Evolutionary conservation across 2,797 vertebrate species (phyloP), one percentile per base, ranked within the genome.

Genomic region (Artibeus jamaicensis): DNA sequence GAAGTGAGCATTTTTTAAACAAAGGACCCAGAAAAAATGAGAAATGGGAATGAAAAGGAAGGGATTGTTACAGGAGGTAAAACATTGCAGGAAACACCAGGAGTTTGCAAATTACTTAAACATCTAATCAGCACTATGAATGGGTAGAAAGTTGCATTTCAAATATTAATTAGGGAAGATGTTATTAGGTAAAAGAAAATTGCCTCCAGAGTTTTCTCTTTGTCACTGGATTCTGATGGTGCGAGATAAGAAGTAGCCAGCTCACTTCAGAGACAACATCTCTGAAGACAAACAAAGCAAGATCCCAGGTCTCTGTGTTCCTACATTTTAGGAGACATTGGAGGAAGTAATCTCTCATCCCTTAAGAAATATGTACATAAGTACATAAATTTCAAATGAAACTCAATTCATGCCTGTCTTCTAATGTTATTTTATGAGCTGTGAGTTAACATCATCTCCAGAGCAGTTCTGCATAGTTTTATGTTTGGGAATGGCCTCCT

Each of bases 401-500:
- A 62, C 37, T 85, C n/a, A 91, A 90, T 24, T 62, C 50, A 74
- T 50, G 78, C 74, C 89, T 92, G 22, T 74, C 44, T 88, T 84
- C 4, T 71, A 81, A 86, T 77, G 22, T 89, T 93, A 86, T 77
- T 19, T 89, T 93, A 82, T 68, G 4, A 81, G 85, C 42, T 50
- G n/a, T 37, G 82, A 11, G 29, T 88, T 88, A 83, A 82, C 48
- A 68, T 73, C 48, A 93, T 81, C 32, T 88, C 65, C 15, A 78
- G 34, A 95, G 8, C 53, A 73, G 19, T 55, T 87, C 57, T 67
- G 44, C 55, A 37, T 85, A 81, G 62, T 70, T 96, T 97, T 95
- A 82, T 77, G 70, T 85, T 77, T 77, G 73, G 92, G 62, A 89
- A 76, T 37, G 48, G 59, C 70, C 14, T 95, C 16, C 62, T 79